phyloP scores from a whole-genome alignment of 2,888 invertebrate genomes.

The Hemicrepidius hirtus region DNA sequence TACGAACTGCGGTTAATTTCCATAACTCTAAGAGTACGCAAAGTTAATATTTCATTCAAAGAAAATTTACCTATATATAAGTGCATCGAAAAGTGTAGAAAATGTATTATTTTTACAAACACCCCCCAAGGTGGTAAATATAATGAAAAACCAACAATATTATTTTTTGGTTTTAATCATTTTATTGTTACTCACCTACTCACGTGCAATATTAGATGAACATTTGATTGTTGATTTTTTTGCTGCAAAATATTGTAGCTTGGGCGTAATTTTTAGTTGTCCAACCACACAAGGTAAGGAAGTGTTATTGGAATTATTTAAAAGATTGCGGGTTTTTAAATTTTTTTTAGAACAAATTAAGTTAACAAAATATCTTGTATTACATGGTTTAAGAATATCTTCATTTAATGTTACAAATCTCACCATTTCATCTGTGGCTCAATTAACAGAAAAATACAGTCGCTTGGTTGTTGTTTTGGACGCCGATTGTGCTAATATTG shows the following conservation, averaged over 20 bases:
- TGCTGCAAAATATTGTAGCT: slow-evolving; percentile 16
- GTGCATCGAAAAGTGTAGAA: too few species aligned
- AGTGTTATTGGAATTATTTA: neutral
- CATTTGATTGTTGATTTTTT: slow-evolving; percentile 12
- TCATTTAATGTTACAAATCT: slow-evolving; percentile 10
- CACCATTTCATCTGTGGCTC: neutral
- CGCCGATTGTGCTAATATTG: slow-evolving; percentile 48
- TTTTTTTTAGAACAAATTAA: slow-evolving; percentile 26
- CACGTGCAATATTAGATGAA: slow-evolving; percentile 7
- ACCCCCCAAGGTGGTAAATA: neutral
- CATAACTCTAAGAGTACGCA: too few species aligned
- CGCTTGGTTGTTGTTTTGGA: slow-evolving; percentile 53
- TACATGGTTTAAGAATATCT: slow-evolving; percentile 21
- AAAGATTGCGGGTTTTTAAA: neutral
- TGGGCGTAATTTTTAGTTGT: slow-evolving; percentile 32
- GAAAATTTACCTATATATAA: too few species aligned
- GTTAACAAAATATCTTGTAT: slow-evolving; percentile 16
- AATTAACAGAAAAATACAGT: slow-evolving; percentile 12
- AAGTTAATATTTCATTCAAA: too few species aligned
- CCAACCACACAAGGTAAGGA: slow-evolving; percentile 19
- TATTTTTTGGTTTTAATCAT: neutral
- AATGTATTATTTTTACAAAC: neutral
- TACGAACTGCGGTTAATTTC: too few species aligned
- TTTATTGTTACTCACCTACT: neutral
- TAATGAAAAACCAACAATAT: neutral